Base-by-base conservation (phyloP, 2,113 vertebrate species). In the Morphnarchus princeps region DNA sequence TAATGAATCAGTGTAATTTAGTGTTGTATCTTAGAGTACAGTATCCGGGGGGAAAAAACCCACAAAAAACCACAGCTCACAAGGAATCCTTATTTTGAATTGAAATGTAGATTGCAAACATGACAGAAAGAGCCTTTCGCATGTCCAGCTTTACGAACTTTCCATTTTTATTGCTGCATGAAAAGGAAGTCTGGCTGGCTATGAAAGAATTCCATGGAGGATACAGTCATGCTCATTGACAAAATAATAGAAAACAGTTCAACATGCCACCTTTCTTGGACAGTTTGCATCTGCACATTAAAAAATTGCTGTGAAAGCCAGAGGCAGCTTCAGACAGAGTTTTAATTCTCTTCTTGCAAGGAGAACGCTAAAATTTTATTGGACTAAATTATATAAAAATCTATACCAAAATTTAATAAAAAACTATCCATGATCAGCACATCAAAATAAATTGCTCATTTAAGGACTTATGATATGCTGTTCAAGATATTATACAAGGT, bases 1-100 rank as follows among this genome's bases (percentile, higher is more conserved):
- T 98, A 98, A 98, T 98, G 98, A 98, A 98, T 98, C 98, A 98
- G 95, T 96, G 74, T 93, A 97, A 98, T 98, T 98, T 97, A 97
- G 82, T 74, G 58, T 55, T 89, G 69, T 88, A 95, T 98, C 97
- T 97, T 67, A 20, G 70, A 96, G 74, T 95, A 92, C 71, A 80
- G 95, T 90, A 89, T 96, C 50, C 0, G 3, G 70, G 57, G 55
- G 85, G 45, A 62, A 19, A 65, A 84, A 92, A 92, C 40, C 13
- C 63, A 45, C 36, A 78, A 21, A 71, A 90, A 81, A 76, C 18
- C 63, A 42, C 73, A 94, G 55, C 93, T 95, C 65, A 66, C 2
- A 16, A 74, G 81, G 87, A 97, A 97, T 97, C 89, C 61, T 82
- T 89, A 87, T 91, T 97, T 87, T 13, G 16, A 91, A 95, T 80